These are phyloP conservation scores for Neolamprologus toae DNA, from an alignment of 2,113 vertebrate genomes.

Conservation along the genomic window DNA sequence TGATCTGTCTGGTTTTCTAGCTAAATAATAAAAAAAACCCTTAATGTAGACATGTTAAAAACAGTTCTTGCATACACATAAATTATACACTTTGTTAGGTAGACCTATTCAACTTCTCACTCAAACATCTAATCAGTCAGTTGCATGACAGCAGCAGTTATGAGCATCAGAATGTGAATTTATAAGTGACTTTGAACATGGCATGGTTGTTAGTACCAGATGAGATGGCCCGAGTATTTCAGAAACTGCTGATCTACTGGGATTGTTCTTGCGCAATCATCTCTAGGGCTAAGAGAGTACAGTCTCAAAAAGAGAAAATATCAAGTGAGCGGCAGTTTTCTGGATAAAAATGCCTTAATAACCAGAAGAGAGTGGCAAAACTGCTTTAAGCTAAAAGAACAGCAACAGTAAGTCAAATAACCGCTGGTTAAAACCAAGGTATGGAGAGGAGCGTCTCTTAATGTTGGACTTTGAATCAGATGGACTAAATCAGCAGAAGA, in stretches of 20 bases:
- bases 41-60: background rate
- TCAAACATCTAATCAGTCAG: background rate
- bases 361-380: background rate
- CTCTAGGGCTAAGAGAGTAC: background rate
- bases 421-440: background rate
- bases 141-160: background rate
- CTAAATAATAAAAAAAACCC: accelerated
- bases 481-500: background rate
- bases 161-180: background rate
- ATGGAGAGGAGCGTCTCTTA: background rate
- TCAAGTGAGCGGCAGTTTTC: background rate
- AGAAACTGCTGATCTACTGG: background rate
- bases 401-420: background rate
- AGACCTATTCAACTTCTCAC: background rate
- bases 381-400: background rate
- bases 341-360: background rate
- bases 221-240: background rate
- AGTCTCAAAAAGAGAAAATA: background rate
- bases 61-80: background rate
- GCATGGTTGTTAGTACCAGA: background rate
- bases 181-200: background rate
- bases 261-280: background rate
- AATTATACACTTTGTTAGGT: background rate
- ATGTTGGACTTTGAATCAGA: background rate
- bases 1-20: background rate